Evolutionary conservation across 2,113 vertebrate genomes (phyloP).

Genomic region (Siphamia tubifer): DNA sequence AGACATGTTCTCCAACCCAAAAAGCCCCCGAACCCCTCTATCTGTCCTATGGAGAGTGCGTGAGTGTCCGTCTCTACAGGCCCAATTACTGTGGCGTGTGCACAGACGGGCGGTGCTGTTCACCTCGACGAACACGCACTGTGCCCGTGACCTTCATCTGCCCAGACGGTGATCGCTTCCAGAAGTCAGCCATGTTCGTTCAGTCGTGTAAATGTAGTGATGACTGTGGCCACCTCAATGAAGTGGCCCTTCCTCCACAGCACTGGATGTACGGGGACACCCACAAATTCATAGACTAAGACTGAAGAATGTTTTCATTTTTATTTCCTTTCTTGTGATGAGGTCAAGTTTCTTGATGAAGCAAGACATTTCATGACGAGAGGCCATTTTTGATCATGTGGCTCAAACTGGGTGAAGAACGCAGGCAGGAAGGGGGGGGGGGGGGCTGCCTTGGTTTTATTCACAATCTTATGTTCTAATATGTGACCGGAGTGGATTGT

Average conservation of each 20-base stretch:
- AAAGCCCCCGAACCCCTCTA: constrained; percentile 69
- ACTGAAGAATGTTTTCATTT: neutral
- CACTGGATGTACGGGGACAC: constrained; percentile 78
- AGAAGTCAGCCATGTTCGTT: constrained; percentile 81
- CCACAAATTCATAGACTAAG: constrained; percentile 74
- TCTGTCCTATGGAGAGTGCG: constrained; percentile 78
- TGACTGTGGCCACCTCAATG: constrained; percentile 77
- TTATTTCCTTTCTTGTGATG: neutral
- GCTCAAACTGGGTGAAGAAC: constrained; percentile 24
- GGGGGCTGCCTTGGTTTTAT: constrained; percentile 2
- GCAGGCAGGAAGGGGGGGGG: constrained; percentile 1
- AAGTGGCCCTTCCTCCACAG: constrained; percentile 72
- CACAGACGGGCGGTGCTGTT: constrained; percentile 79
- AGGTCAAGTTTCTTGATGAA: constrained; percentile 11
- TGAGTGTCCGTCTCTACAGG: constrained; percentile 75
- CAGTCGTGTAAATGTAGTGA: constrained; percentile 81
- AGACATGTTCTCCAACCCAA: constrained; percentile 76
- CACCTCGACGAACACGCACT: constrained; percentile 78
- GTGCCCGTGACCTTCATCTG: constrained; percentile 78
- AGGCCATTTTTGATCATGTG: constrained; percentile 20
- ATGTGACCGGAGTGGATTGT: constrained; percentile 33
- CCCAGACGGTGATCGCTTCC: constrained; percentile 74
- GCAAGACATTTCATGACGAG: constrained; percentile 8
- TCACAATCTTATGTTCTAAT: constrained; percentile 15
- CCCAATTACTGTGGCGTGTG: constrained; percentile 82